A percentile compares a stretch with the other conserved stretches of the same genome.
Conservation (phyloP, 2,888 invertebrate species). For the Leptopilina syphax region DNA sequence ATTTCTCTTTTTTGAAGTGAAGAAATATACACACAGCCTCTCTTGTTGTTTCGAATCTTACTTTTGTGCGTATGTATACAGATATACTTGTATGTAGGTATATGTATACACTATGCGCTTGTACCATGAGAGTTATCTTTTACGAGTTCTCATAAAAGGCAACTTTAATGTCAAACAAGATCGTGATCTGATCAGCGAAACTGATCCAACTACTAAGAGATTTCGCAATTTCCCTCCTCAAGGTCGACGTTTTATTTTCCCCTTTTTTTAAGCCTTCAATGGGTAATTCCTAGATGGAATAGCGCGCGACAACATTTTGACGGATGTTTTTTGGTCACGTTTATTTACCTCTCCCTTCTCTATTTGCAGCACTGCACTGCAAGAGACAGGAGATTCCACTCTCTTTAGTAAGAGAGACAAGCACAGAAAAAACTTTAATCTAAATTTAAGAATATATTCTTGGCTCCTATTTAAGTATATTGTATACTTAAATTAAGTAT, state of each 20-base stretch:
- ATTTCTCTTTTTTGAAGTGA: slow-evolving; percentile 18
- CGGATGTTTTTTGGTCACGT: background rate
- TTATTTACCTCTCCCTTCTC: background rate
- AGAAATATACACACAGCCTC: slow-evolving; percentile 1
- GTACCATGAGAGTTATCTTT: slow-evolving; percentile 45
- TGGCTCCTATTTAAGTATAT: too few species aligned
- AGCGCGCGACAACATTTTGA: slow-evolving; percentile 1
- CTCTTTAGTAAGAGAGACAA: background rate
- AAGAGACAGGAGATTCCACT: slow-evolving; percentile 10
- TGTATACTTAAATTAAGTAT: too few species aligned
- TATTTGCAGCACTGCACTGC: background rate
- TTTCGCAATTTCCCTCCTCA: slow-evolving; percentile 57
- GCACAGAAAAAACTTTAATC: too few species aligned
- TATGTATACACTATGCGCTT: background rate
- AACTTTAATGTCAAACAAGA: slow-evolving; percentile 2
- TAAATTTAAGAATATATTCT: too few species aligned
- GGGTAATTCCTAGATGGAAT: slow-evolving; percentile 43
- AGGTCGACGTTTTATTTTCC: slow-evolving; percentile 54
- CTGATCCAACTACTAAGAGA: slow-evolving; percentile 52
- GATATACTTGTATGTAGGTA: background rate
- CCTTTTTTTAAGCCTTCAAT: slow-evolving; percentile 38
- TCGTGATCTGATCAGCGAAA: slow-evolving; percentile 46
- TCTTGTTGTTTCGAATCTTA: slow-evolving; percentile 31
- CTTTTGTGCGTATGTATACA: too few species aligned
- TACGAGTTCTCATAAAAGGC: slow-evolving; percentile 33